Percentiles rank a stretch among this genome's conserved stretches.
Evolutionary conservation across 30 jellyfish, hydroid and myxozoan genomes (phyloP).

Genomic region (Nemopilema nomurai): DNA sequence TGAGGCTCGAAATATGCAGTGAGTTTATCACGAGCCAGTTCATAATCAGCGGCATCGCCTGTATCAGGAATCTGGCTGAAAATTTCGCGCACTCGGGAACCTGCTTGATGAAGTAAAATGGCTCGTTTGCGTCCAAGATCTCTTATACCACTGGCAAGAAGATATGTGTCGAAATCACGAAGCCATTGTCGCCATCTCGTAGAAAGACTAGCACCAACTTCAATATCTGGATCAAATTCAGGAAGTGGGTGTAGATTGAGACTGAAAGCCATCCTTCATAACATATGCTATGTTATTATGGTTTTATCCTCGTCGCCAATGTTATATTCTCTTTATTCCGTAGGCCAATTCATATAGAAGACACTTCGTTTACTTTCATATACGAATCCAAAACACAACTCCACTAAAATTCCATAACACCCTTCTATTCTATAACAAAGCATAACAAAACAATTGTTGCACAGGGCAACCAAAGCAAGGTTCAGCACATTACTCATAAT

Average conservation of each 20-base stretch:
- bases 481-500: too few relatives aligned
- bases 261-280: background rate
- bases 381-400: too few relatives aligned
- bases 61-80: constrained; percentile 24
- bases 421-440: background rate
- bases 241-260: constrained; percentile 30
- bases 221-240: constrained; percentile 44
- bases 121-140: constrained; percentile 23
- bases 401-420: background rate
- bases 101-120: constrained; percentile 31
- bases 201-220: constrained; percentile 44
- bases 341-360: background rate
- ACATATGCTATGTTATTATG: too few relatives aligned
- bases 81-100: constrained; percentile 36
- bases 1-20: constrained; percentile 51
- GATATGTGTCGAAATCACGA: constrained; percentile 21
- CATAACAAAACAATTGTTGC: background rate
- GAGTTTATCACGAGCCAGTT: constrained; percentile 2
- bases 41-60: constrained; percentile 19
- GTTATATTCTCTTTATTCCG: background rate
- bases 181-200: constrained; percentile 33
- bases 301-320: background rate
- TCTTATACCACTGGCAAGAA: constrained; percentile 21
- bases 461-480: background rate
- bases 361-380: background rate